These are phyloP conservation scores for Phymatocera aterrima DNA, from an alignment of 2,888 invertebrate species.

Conservation along the genomic window DNA sequence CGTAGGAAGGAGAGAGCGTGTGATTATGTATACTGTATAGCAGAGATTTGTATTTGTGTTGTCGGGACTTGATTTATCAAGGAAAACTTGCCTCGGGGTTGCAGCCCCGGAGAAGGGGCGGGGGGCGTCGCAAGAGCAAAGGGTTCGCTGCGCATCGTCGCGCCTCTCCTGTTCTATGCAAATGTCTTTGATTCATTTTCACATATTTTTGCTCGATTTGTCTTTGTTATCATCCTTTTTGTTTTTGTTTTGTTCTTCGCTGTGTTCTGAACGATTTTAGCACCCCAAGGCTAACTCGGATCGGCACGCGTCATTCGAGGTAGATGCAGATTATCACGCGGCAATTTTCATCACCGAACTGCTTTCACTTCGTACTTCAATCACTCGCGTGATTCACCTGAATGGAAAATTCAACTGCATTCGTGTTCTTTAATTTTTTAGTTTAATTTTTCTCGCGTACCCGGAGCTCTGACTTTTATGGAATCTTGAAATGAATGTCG, in stretches of 20 bases:
- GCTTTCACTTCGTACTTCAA: not conserved
- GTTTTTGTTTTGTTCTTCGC: no score
- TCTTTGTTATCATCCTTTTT: not conserved
- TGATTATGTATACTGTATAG: slow-evolving; percentile 40
- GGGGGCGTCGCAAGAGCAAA: not conserved
- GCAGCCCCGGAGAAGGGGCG: not conserved
- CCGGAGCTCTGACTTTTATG: not conserved
- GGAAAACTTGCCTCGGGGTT: not conserved
- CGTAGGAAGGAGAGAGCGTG: not conserved
- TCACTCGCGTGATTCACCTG: not conserved
- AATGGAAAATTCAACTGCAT: not conserved
- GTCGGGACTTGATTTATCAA: slow-evolving; percentile 36
- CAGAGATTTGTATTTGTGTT: slow-evolving; percentile 35
- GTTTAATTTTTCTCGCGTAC: no score
- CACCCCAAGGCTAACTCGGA: not conserved
- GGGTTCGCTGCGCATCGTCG: slow-evolving; percentile 19
- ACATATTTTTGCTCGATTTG: slow-evolving; percentile 7
- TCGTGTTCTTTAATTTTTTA: no score
- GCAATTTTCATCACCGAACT: not conserved
- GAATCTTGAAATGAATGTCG: slow-evolving; percentile 1
- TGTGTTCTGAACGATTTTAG: not conserved
- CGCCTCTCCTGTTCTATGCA: slow-evolving; percentile 13
- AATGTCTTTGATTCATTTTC: slow-evolving; percentile 26
- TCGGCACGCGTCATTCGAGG: not conserved
- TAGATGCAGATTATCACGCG: not conserved